Conservation (phyloP, 2,888 invertebrate genomes). For the Tolmerus cingulatus region DNA sequence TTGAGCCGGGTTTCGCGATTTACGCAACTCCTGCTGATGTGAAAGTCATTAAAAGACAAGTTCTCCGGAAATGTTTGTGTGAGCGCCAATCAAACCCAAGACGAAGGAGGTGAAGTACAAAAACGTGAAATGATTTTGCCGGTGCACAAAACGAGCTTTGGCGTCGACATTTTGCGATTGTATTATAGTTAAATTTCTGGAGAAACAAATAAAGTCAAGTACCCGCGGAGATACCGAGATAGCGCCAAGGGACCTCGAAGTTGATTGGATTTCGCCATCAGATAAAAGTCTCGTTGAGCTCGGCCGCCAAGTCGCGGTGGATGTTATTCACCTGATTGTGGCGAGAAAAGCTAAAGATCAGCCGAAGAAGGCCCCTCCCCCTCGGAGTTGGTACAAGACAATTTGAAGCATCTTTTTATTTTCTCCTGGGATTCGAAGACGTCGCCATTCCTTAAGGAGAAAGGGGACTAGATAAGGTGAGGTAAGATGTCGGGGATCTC, state of each 20-base stretch:
- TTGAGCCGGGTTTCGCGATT: background rate
- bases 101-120: background rate
- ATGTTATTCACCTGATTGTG: conserved; percentile 23
- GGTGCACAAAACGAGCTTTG: background rate
- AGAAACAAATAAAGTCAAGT: conserved; percentile 11
- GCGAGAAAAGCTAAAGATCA: background rate
- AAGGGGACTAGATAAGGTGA: background rate
- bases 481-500: background rate
- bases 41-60: conserved; percentile 13
- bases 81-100: background rate
- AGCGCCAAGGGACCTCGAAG: conserved; percentile 1
- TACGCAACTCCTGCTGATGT: background rate
- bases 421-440: background rate
- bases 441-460: background rate
- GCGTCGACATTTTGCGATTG: conserved; percentile 1
- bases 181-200: background rate
- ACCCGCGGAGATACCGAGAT: background rate
- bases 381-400: background rate
- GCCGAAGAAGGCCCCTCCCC: background rate
- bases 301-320: background rate
- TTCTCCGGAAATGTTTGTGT: background rate
- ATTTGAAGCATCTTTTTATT: background rate
- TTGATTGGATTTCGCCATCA: conserved; percentile 28
- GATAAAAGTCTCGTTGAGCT: conserved; percentile 9
- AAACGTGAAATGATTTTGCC: background rate